phyloP scores from a whole-genome alignment of 2,888 invertebrate species.

The Linyphia triangularis region DNA sequence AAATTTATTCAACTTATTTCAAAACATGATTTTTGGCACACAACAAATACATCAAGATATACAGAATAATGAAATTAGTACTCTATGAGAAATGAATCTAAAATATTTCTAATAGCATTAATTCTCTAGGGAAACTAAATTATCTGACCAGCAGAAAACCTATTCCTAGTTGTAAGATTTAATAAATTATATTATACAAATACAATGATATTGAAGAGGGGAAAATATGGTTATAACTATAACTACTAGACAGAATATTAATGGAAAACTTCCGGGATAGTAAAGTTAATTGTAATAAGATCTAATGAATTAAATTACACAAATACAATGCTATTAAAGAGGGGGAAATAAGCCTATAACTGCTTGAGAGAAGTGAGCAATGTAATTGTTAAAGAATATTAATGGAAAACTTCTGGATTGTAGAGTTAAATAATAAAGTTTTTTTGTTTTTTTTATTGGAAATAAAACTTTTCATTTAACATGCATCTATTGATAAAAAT shows the following conservation, averaged over 20 bases:
- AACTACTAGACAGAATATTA: too few relatives aligned
- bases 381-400: too few relatives aligned
- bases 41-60: slow-evolving; percentile 47
- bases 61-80: slow-evolving; percentile 36
- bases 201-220: too few relatives aligned
- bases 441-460: background rate
- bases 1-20: slow-evolving; percentile 40
- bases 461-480: background rate
- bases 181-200: background rate
- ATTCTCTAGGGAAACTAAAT: background rate
- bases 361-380: too few relatives aligned
- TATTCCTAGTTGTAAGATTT: background rate
- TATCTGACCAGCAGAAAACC: slow-evolving; percentile 59
- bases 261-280: too few relatives aligned
- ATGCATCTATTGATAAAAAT: background rate
- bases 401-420: too few relatives aligned
- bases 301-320: too few relatives aligned
- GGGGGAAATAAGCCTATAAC: too few relatives aligned
- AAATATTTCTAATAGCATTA: background rate
- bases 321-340: too few relatives aligned
- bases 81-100: background rate
- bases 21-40: slow-evolving; percentile 47
- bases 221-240: too few relatives aligned
- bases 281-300: too few relatives aligned
- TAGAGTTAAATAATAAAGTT: background rate